A percentile compares a stretch with the other conserved stretches of the same genome.
Evolutionary conservation across 2,797 vertebrate species (phyloP).

Genomic region (Chromobotia macracanthus): DNA sequence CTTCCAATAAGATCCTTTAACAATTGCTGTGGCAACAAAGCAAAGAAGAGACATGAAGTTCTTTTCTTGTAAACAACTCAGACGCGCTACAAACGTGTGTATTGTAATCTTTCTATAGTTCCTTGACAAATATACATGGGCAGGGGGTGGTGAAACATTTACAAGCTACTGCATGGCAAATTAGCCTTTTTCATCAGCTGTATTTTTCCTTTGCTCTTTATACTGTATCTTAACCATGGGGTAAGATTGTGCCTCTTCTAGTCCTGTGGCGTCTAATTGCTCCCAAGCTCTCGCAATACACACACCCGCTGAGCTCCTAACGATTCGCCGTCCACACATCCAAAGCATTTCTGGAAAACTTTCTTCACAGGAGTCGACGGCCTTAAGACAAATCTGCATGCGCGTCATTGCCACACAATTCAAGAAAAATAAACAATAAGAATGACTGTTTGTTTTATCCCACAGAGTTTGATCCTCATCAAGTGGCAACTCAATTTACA

Average conservation of each 20-base stretch:
- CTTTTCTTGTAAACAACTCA: no score
- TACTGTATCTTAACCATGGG: constrained; percentile 5
- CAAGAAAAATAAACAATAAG: background rate
- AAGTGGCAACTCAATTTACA: background rate
- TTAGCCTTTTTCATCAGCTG: constrained; percentile 11
- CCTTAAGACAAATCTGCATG: constrained; percentile 1
- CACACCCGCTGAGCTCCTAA: background rate
- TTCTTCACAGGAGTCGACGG: background rate
- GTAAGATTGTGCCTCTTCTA: background rate
- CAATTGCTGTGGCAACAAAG: constrained; percentile 72
- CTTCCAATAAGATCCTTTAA: constrained; percentile 53
- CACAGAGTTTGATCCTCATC: background rate
- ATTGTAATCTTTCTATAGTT: background rate
- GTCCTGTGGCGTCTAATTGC: constrained; percentile 16
- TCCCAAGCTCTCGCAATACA: background rate
- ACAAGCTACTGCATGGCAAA: constrained; percentile 16
- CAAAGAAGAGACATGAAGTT: background rate
- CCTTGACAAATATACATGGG: background rate
- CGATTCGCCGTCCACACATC: background rate
- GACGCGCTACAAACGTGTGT: no score
- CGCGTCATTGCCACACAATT: background rate
- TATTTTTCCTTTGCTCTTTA: background rate
- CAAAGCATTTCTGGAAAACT: background rate
- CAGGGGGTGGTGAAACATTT: background rate
- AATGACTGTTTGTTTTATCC: background rate